Conservation (phyloP, 2,113 vertebrate species). For the Hylia prasina region DNA sequence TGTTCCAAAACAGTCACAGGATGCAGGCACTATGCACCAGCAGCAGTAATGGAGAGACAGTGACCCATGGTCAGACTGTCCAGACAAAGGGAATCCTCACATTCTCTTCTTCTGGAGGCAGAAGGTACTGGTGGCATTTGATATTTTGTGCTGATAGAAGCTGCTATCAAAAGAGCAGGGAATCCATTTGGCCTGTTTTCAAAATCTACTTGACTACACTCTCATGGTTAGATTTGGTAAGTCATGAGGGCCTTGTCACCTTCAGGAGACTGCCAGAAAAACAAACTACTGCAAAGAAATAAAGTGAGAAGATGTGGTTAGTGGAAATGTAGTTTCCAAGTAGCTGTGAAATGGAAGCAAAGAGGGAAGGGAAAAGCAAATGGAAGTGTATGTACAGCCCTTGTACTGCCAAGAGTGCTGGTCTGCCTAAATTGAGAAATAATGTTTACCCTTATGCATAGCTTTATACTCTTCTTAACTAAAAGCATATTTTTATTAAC, state of each 20-base stretch:
- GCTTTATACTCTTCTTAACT: neutral
- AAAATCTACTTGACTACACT: neutral
- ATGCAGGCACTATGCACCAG: accelerated
- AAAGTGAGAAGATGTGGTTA: neutral
- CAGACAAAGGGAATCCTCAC: neutral
- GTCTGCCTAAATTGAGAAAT: neutral
- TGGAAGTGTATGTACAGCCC: neutral
- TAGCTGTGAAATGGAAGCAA: neutral
- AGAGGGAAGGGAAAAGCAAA: neutral
- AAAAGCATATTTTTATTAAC: neutral
- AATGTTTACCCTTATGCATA: neutral
- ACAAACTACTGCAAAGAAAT: neutral
- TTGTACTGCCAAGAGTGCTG: neutral
- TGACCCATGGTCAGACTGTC: neutral
- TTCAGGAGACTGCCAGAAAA: neutral
- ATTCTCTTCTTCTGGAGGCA: neutral
- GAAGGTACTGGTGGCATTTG: neutral
- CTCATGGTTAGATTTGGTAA: neutral
- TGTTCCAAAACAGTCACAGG: neutral
- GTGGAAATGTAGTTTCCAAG: neutral
- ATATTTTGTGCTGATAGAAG: neutral
- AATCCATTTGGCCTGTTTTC: neutral
- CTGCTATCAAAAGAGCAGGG: neutral
- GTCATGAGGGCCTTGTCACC: neutral
- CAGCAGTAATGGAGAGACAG: neutral